phyloP scores from a whole-genome alignment of 2,797 vertebrate species.

The Protosalanx chinensis region DNA sequence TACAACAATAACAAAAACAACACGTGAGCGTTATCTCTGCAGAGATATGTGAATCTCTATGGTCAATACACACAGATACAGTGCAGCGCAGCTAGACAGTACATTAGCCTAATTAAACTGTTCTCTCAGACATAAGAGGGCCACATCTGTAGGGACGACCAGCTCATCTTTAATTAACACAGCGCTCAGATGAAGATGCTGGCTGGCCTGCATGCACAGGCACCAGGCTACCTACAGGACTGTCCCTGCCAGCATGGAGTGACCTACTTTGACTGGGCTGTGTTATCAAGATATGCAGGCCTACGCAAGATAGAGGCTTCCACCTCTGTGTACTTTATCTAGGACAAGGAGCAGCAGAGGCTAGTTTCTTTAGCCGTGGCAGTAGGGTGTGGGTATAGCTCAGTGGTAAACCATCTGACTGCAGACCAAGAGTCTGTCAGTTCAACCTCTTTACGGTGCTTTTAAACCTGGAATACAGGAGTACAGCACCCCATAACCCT shows the following conservation, averaged over 20 bases:
- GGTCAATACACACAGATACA: neutral
- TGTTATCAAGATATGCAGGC: neutral
- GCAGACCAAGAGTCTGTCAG: too few relatives aligned
- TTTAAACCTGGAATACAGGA: too few relatives aligned
- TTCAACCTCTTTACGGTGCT: too few relatives aligned
- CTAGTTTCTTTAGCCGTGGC: neutral
- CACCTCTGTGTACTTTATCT: neutral
- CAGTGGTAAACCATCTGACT: too few relatives aligned
- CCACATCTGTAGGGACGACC: conserved; percentile 15
- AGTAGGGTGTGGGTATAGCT: too few relatives aligned
- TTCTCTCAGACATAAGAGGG: conserved; percentile 1
- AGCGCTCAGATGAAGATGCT: conserved; percentile 11
- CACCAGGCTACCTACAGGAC: neutral
- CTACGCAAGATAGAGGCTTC: neutral
- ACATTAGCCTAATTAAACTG: neutral
- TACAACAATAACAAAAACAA: neutral
- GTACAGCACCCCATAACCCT: neutral
- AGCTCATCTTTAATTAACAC: conserved; percentile 35
- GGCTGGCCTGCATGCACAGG: neutral
- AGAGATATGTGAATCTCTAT: too few relatives aligned
- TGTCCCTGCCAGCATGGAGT: neutral
- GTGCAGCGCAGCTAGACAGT: neutral
- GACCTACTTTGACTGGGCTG: neutral
- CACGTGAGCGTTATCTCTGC: neutral
- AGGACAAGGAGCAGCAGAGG: neutral